Evolutionary conservation across 2,113 vertebrate species (phyloP).

Genomic region (Albula glossodonta): DNA sequence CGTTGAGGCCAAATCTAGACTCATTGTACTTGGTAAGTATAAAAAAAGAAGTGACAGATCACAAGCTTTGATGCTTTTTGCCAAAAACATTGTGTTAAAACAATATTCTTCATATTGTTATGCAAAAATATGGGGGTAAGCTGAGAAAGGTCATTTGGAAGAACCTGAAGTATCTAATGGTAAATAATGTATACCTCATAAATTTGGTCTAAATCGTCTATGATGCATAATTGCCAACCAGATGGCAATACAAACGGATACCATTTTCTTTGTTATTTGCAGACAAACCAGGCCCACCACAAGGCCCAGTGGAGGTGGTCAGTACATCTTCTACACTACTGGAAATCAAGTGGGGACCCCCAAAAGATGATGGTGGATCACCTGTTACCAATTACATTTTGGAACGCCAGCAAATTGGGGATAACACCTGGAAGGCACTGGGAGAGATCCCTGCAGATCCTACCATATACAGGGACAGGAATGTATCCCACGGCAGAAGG

Average conservation of each 20-base stretch:
- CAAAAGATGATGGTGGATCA: constrained; percentile 82
- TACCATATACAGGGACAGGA: constrained; percentile 69
- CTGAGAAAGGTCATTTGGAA: too few relatives aligned
- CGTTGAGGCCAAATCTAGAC: constrained; percentile 65
- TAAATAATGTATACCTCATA: too few relatives aligned
- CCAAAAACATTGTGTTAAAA: neutral
- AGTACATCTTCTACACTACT: constrained; percentile 63
- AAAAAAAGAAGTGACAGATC: too few relatives aligned
- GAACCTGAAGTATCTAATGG: too few relatives aligned
- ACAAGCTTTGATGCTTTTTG: too few relatives aligned
- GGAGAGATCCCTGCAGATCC: constrained; percentile 68
- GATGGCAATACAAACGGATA: neutral
- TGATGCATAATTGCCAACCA: neutral
- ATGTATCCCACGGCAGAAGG: constrained; percentile 78
- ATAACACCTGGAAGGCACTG: constrained; percentile 81
- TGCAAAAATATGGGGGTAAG: too few relatives aligned
- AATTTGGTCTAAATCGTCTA: too few relatives aligned
- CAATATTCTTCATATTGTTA: too few relatives aligned
- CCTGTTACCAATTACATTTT: constrained; percentile 75
- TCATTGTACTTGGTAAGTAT: constrained; percentile 79
- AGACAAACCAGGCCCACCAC: constrained; percentile 83
- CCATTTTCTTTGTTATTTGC: neutral
- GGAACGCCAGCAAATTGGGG: constrained; percentile 79
- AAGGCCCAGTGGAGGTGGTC: constrained; percentile 80
- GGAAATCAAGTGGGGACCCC: constrained; percentile 79